Percentiles rank a stretch among this genome's conserved stretches.
phyloP scores from a whole-genome alignment of 2,113 vertebrate genomes.

The Thunnus thynnus region DNA sequence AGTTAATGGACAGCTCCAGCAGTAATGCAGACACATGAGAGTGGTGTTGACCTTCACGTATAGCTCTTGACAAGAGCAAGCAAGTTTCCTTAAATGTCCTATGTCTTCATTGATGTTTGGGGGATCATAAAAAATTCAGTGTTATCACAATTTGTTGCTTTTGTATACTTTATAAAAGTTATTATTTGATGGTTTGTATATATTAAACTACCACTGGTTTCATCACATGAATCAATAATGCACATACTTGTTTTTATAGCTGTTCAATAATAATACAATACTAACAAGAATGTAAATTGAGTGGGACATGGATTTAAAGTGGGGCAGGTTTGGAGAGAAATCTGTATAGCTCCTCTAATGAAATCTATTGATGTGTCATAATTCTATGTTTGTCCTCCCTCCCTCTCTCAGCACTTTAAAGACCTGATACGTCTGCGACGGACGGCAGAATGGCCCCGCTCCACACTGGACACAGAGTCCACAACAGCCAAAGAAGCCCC shows the following conservation, averaged over 20 bases:
- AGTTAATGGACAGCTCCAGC: too few relatives aligned
- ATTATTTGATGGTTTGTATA: too few relatives aligned
- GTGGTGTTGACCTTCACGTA: too few relatives aligned
- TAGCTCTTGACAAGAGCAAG: too few relatives aligned
- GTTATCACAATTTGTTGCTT: too few relatives aligned
- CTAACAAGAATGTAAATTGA: background rate
- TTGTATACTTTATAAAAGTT: too few relatives aligned
- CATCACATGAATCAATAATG: too few relatives aligned
- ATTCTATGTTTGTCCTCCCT: background rate
- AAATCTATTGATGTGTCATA: background rate
- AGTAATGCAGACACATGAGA: too few relatives aligned
- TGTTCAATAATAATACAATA: background rate
- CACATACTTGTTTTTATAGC: background rate
- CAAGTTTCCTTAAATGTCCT: too few relatives aligned
- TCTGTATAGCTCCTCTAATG: background rate
- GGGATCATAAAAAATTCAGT: too few relatives aligned
- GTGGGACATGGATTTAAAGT: background rate
- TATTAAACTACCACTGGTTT: too few relatives aligned
- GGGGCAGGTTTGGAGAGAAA: background rate
- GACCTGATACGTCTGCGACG: slow-evolving; percentile 97
- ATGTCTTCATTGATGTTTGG: too few relatives aligned
- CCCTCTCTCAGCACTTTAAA: slow-evolving; percentile 92
- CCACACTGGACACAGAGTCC: slow-evolving; percentile 94
- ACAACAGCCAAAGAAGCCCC: slow-evolving; percentile 93
- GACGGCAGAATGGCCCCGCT: slow-evolving; percentile 98